Evolutionary conservation across 2,797 vertebrate species (phyloP), one percentile per base, ranked within the genome.

Genomic region (Sternotherus odoratus): DNA sequence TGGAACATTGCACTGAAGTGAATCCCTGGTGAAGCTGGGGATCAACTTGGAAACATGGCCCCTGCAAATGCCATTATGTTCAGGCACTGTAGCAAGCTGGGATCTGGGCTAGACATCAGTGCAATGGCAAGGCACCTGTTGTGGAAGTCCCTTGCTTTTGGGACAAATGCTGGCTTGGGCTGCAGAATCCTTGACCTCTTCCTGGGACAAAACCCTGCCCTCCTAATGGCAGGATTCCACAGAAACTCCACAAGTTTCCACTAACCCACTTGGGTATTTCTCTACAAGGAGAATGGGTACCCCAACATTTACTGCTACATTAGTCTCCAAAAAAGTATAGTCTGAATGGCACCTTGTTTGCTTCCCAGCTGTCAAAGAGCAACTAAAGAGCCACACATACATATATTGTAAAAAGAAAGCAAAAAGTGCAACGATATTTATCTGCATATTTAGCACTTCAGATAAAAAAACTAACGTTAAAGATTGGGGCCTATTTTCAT

Each of bases 271-370:
- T 10, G 8, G 46, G 49, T 50, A 50, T 17, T 86, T 30, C 78
- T 53, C 57, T 26, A 63, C 24, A 28, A 9, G 60, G 83, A 77
- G 54, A 87, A 82, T 2, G 12, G 77, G 91, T 39, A 26, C 36
- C 49, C 87, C 39, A 66, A 48, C 5, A 89, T 85, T 9, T 12
- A 72, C 30, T 56, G 19, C 39, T 1, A 13, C 0, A 6, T 9
- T 49, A 16, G 0, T 84, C 13, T 78, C 74, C 43, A 43, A n/a
- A 53, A 75, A 19, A 0, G 2, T 0, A 0, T 46, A 3, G 1
- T 39, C 0, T 16, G 82, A 92, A 81, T 77, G 30, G 74, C 30
- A 9, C 1, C 8, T 63, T 17, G 60, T 33, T 63, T 63, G 60
- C 33, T 17, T 63, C 60, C 60, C 30, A 63, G 7, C 28, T 63